A percentile compares a stretch with the other conserved stretches of the same genome.
Conservation (phyloP, 2,113 vertebrate species). For the Rhynchopsitta pachyrhyncha region DNA sequence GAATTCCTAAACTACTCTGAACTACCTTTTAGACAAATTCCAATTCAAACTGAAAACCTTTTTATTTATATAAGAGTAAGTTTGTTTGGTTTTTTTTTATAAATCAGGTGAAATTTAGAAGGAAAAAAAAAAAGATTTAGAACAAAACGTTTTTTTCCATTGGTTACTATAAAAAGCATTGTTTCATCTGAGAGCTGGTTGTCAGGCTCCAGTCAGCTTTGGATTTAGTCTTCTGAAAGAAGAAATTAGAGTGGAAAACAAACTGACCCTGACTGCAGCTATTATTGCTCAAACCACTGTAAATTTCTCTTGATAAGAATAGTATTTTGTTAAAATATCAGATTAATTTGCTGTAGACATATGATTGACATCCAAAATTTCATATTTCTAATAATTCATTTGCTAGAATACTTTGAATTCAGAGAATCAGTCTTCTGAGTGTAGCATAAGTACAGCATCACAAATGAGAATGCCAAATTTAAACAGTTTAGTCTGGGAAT, state of each 20-base stretch:
- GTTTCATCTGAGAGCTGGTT: background rate
- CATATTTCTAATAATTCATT: conserved; percentile 57
- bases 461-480: conserved; percentile 70
- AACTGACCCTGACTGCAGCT: background rate
- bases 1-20: conserved; percentile 21
- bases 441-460: conserved; percentile 42
- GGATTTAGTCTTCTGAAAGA: conserved; percentile 10
- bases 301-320: background rate
- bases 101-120: background rate
- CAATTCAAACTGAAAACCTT: background rate
- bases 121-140: background rate
- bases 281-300: background rate
- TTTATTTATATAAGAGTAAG: background rate
- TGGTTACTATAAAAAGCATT: background rate
- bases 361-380: conserved; percentile 51
- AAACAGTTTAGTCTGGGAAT: conserved; percentile 73
- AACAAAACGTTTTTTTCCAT: background rate
- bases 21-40: background rate
- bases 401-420: conserved; percentile 59
- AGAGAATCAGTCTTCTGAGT: conserved; percentile 49
- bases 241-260: conserved; percentile 10
- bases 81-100: background rate
- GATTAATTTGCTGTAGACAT: background rate
- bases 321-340: conserved; percentile 3
- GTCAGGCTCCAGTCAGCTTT: background rate